A percentile compares a stretch with the other conserved stretches of the same genome.
phyloP scores from a whole-genome alignment of 2,888 invertebrate species.

The Bombylius discolor region DNA sequence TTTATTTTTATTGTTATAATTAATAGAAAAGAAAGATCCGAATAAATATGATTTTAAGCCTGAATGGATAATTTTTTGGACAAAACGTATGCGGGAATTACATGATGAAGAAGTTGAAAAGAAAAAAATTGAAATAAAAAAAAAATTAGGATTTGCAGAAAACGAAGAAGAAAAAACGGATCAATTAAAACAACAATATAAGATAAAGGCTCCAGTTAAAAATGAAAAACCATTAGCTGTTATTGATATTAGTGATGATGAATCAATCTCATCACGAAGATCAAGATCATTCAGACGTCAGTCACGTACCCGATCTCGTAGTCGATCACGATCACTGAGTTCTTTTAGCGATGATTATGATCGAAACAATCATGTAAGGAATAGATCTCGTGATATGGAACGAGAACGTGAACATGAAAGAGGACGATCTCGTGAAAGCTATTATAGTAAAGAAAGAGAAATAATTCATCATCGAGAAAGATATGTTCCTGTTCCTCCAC shows the following conservation, averaged over 20 bases:
- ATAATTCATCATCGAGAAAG: conserved; percentile 8
- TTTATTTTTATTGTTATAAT: conserved; percentile 1
- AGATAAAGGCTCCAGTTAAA: conserved; percentile 20
- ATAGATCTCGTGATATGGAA: conserved; percentile 8
- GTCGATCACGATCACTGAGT: conserved; percentile 11
- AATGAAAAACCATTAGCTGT: conserved; percentile 13
- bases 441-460: conserved; percentile 5
- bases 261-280: conserved; percentile 1
- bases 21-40: conserved; percentile 44
- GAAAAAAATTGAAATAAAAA: conserved; percentile 54
- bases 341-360: conserved; percentile 16
- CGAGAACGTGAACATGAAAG: neutral
- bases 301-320: neutral
- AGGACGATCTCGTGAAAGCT: conserved; percentile 1
- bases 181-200: conserved; percentile 30
- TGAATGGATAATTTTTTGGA: conserved; percentile 82
- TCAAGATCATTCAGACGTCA: conserved; percentile 7
- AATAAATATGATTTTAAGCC: conserved; percentile 74
- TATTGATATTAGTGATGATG: conserved; percentile 32
- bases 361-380: conserved; percentile 9
- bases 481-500: neutral
- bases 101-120: conserved; percentile 54
- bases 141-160: conserved; percentile 43
- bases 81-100: conserved; percentile 64
- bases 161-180: conserved; percentile 34